Base-by-base conservation (phyloP, 2,888 invertebrate species). In the Synanthedon tipuliformis region DNA sequence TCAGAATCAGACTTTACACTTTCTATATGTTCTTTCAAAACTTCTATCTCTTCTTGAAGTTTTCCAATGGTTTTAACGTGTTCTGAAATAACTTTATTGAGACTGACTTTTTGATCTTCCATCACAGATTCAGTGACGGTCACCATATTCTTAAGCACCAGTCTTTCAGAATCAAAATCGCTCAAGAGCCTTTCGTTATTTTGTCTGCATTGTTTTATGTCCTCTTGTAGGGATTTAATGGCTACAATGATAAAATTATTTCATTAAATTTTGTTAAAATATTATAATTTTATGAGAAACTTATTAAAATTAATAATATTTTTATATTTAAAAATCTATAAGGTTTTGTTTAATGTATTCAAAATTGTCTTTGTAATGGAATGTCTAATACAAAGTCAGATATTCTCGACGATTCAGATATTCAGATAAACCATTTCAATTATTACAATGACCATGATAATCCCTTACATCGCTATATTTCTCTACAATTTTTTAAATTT, bases 51-150 rank as follows among this genome's bases (percentile, higher is more conserved):
- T 27, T 51, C 34, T 52, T 48, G 45, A 23, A 27, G 34, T 11
- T 40, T 40, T 52, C 49, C 41, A 40, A 16, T 52, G 1, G 58
- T 54, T 57, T 68, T 74, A 1, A 63, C 40, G 54, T 75, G 64
- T 55, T 73, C 73, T 1, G 59, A 27, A 54, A 80, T 71, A 8
- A 63, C 56, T 34, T 68, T 74, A 53, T 65, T 73, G 0, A 74
- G 59, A n/a, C 59, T 61, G 3, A 58, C 53, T 64, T 75, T 79
- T 55, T 75, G 71, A 58, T 81, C 80, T 54, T 80, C 80, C 80
- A 79, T 79, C 0, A 79, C 69, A 3, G 79, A 74, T 62, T 81
- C 80, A 1, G 79, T 79, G 0, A 79, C 77, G 3, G 78, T 69
- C 4, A 80, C 69, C 78, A 80, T 78, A 54, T 79, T 80, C 56